Base-by-base conservation (phyloP, 2,888 invertebrate species). In the Tineola bisselliella region DNA sequence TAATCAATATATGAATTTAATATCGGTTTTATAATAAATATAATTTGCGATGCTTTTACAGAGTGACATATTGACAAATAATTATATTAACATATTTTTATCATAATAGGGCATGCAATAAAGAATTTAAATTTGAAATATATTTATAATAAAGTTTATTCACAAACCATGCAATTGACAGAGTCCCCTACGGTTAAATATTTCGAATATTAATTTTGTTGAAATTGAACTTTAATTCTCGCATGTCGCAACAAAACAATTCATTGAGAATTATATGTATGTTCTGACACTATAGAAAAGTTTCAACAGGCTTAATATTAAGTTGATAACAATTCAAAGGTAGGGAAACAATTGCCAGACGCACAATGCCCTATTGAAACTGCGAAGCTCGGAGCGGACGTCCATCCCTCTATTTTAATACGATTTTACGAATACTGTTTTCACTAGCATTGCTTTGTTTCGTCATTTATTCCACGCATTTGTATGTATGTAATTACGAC, bases 291-390 rank as follows among this genome's bases (percentile, higher is more conserved):
- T 25, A 54, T 54, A 25, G 54, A 54, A 54, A 54, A 54, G 54
- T 54, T 54, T 54, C 19, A 19, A 54, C 18, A 54, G 54, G 54
- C 54, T 54, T 54, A 54, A 54, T 54, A 54, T 19, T 54, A 54
- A 54, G 54, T 54, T 12, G 25, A 54, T 59, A 59, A 59, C 59
- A 59, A 59, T 59, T 18, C 44, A 60, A 60, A 30, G 44, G 25
- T 60, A 44, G 43, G 30, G 48, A 30, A 60, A 60, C 60, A 60
- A 60, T 60, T 44, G 60, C 18, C 31, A 38, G 13, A 48, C 44
- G 60, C 60, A 60, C 60, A 60, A 60, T 60, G 30, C 38, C 17
- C 60, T 48, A 60, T 60, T 48, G 44, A 48, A 44, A 48, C 25
- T 12, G 6, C 19, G 43, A 19, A 43, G 44, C 44, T 15, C n/a